Percentiles rank a stretch among this genome's conserved stretches.
Conservation (phyloP, 2,113 vertebrate species). For the Myrmecobius fasciatus region DNA sequence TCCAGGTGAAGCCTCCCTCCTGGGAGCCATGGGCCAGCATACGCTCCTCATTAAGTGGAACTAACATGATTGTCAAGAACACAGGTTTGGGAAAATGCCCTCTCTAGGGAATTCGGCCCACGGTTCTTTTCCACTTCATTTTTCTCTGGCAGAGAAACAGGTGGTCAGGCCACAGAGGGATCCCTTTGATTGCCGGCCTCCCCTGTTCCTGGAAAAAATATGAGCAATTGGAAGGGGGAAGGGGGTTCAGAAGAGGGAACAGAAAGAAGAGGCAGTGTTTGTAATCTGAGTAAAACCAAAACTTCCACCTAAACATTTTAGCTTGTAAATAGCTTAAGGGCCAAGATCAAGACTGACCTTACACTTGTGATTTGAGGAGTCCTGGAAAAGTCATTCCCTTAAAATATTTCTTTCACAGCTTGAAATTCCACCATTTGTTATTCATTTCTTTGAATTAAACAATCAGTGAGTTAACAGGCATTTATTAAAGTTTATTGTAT, state of each 20-base stretch:
- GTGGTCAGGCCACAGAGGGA: slow-evolving; percentile 2
- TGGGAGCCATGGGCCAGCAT: not conserved
- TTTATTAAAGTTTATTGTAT: not conserved
- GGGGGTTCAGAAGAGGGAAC: not conserved
- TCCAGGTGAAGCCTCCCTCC: not conserved
- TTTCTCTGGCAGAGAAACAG: not conserved
- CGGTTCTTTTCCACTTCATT: not conserved
- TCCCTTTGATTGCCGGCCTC: not conserved
- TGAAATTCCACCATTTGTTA: not conserved
- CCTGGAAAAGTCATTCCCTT: not conserved
- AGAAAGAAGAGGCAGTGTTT: slow-evolving; percentile 1
- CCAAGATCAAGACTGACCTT: not conserved
- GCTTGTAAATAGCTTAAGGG: not conserved
- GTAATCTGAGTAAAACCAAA: not conserved
- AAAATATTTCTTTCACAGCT: not conserved
- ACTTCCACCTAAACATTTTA: not conserved
- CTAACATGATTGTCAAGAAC: not conserved
- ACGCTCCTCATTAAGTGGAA: not conserved
- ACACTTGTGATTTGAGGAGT: not conserved
- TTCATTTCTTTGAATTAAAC: not conserved
- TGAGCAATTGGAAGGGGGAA: not conserved
- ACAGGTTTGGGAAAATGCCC: not conserved
- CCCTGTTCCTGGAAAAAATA: not conserved
- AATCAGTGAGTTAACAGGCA: not conserved
- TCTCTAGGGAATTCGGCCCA: not conserved